Evolutionary conservation across 2,888 invertebrate species (phyloP), one percentile per base, ranked within the genome.

Genomic region (Encarsia formosa): DNA sequence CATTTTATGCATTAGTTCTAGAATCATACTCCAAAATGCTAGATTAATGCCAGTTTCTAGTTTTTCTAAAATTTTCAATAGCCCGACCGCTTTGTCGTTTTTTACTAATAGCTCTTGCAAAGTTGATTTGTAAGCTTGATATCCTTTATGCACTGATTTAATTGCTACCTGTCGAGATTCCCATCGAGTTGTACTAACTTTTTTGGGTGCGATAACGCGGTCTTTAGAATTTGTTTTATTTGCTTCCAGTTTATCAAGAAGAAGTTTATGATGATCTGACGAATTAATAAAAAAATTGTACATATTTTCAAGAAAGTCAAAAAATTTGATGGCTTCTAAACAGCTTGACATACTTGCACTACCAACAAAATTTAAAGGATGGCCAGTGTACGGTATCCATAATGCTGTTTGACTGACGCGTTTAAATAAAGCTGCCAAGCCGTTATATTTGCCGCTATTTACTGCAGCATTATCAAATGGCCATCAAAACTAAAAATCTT

Each of bases 31-130:
- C 54, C 54, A 58, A 39, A 58, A 56, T 9, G 47, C 45, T 15
- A 46, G 40, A 46, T 49, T 47, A 15, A 54, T 56, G 20, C 51
- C 49, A 26, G 41, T 56, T 48, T 58, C 58, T 37, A 54, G 41
- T 54, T 50, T 34, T 31, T 20, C 45, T 44, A 59, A 47, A 35
- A 31, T 11, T 22, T 54, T 52, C 39, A 46, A 23, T 8, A 54
- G 47, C 34, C 49, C 43, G 35, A 44, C 31, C 31, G 50, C 49
- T 50, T 57, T 49, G 15, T 39, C 39, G 6, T 20, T 13, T 23
- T 16, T 23, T 15, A 15, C 22, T n/a, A 16, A 39, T 8, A 39
- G 15, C 6, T 39, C 9, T 3, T 9, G 15, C 2, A 39, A 15
- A 22, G 39, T 24, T 1, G 18, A 9, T 42, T 18, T 6, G 8